Percentiles rank a stretch among this genome's conserved stretches.
Conservation (phyloP, 1,140 invertebrate genomes). For the Sweltsa coloradensis region DNA sequence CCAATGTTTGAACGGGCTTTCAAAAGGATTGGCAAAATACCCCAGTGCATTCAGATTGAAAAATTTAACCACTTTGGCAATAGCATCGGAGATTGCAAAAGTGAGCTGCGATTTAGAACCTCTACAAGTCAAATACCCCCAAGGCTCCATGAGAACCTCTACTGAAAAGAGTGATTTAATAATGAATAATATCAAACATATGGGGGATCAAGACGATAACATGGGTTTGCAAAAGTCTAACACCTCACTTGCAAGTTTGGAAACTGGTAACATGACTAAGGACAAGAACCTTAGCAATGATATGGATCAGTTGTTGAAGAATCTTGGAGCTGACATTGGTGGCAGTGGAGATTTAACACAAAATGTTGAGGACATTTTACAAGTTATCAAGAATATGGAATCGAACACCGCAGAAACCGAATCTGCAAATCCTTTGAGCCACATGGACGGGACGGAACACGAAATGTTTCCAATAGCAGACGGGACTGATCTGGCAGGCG, state of each 20-base stretch:
- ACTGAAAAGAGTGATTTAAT: slow-evolving; percentile 28
- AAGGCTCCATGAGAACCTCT: too few species aligned
- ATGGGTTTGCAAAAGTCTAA: slow-evolving; percentile 40
- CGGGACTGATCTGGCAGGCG: slow-evolving; percentile 15
- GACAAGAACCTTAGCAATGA: slow-evolving; percentile 13
- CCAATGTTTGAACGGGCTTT: background rate
- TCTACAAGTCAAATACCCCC: too few species aligned
- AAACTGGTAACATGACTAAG: slow-evolving; percentile 6
- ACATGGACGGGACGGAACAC: slow-evolving; percentile 3
- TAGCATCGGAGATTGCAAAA: too few species aligned
- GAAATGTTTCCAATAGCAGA: slow-evolving; percentile 38
- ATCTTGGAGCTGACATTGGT: slow-evolving; percentile 11
- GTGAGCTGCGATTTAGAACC: too few species aligned
- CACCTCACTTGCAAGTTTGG: background rate
- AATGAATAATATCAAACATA: slow-evolving; percentile 40
- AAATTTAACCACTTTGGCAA: slow-evolving; percentile 13
- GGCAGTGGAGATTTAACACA: slow-evolving; percentile 4
- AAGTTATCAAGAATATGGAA: slow-evolving; percentile 14
- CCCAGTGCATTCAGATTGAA: slow-evolving; percentile 1
- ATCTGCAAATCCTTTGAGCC: slow-evolving; percentile 3
- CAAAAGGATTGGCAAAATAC: background rate
- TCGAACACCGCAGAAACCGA: slow-evolving; percentile 2
- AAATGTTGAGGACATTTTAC: slow-evolving; percentile 12
- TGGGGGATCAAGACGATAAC: slow-evolving; percentile 48
- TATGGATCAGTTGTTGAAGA: slow-evolving; percentile 13